phyloP scores from a whole-genome alignment of 2,888 invertebrate genomes.

The Argynnis bischoffii region DNA sequence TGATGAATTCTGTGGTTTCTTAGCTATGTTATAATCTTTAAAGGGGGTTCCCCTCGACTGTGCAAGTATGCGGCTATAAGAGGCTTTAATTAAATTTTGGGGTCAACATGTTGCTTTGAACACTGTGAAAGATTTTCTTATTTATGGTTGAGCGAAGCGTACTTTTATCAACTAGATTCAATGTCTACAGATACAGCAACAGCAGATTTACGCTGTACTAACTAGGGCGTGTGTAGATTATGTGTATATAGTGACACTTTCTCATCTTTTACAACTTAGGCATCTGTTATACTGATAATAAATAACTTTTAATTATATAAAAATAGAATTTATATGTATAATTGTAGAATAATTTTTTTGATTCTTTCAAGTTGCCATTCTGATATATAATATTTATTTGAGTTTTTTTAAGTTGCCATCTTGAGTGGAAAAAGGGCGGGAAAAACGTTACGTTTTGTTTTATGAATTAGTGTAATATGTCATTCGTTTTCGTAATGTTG shows the following conservation, averaged over 20 bases:
- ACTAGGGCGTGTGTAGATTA: neutral
- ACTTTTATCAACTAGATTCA: neutral
- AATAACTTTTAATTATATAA: too few relatives aligned
- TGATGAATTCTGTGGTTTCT: slow-evolving; percentile 23
- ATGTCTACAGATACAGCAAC: too few relatives aligned
- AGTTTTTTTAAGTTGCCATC: neutral
- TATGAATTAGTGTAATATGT: too few relatives aligned
- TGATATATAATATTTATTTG: too few relatives aligned
- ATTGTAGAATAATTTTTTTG: too few relatives aligned
- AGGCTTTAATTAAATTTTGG: slow-evolving; percentile 35
- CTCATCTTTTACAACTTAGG: too few relatives aligned
- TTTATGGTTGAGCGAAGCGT: slow-evolving; percentile 4
- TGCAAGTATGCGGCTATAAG: slow-evolving; percentile 25
- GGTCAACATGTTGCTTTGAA: slow-evolving; percentile 35
- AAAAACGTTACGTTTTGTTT: too few relatives aligned
- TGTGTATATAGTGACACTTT: neutral
- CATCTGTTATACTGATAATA: too few relatives aligned
- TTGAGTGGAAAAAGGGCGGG: neutral
- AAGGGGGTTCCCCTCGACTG: slow-evolving; percentile 20
- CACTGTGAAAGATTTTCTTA: slow-evolving; percentile 18
- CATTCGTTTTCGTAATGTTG: too few relatives aligned
- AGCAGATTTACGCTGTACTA: too few relatives aligned
- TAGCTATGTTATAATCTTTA: slow-evolving; percentile 30
- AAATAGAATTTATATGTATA: too few relatives aligned
- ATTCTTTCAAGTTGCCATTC: too few relatives aligned